phyloP scores from a whole-genome alignment of 2,113 vertebrate species.

The Brachionichthys hirsutus region DNA sequence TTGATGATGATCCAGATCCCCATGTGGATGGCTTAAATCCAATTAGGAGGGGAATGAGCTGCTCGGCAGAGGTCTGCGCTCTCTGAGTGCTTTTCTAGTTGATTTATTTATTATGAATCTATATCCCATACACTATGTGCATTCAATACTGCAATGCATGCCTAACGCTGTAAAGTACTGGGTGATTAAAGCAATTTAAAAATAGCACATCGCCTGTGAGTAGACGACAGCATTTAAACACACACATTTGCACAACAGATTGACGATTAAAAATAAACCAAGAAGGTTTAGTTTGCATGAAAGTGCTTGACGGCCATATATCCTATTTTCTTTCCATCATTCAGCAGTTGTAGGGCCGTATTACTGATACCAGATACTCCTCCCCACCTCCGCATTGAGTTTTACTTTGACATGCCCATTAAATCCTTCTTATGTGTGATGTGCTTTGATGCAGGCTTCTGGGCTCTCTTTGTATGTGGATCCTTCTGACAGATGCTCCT shows the following conservation, averaged over 20 bases:
- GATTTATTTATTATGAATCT: no score
- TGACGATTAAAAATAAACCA: slow-evolving; percentile 41
- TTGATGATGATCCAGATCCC: no score
- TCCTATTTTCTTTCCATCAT: slow-evolving; percentile 32
- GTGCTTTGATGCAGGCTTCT: slow-evolving; percentile 13
- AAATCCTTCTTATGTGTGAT: slow-evolving; percentile 35
- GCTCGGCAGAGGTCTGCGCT: no score
- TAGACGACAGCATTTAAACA: slow-evolving; percentile 16
- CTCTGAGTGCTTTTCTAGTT: no score
- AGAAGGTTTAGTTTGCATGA: slow-evolving; percentile 11
- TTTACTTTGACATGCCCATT: slow-evolving; percentile 43
- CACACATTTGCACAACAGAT: slow-evolving; percentile 22
- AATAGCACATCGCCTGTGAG: slow-evolving; percentile 35
- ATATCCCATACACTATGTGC: slow-evolving; percentile 1
- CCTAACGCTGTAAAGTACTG: slow-evolving; percentile 30
- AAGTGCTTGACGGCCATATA: slow-evolving; percentile 8
- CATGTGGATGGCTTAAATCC: no score
- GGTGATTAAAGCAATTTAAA: slow-evolving; percentile 59
- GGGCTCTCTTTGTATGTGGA: slow-evolving; percentile 12
- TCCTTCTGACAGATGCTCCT: slow-evolving; percentile 39
- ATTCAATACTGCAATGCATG: slow-evolving; percentile 29
- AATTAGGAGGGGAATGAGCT: no score
- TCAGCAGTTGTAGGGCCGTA: slow-evolving; percentile 29
- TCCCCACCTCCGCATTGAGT: slow-evolving; percentile 1
- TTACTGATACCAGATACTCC: slow-evolving; percentile 21